Base-by-base conservation (phyloP, 2,113 vertebrate species). In the Pelodiscus sinensis region DNA sequence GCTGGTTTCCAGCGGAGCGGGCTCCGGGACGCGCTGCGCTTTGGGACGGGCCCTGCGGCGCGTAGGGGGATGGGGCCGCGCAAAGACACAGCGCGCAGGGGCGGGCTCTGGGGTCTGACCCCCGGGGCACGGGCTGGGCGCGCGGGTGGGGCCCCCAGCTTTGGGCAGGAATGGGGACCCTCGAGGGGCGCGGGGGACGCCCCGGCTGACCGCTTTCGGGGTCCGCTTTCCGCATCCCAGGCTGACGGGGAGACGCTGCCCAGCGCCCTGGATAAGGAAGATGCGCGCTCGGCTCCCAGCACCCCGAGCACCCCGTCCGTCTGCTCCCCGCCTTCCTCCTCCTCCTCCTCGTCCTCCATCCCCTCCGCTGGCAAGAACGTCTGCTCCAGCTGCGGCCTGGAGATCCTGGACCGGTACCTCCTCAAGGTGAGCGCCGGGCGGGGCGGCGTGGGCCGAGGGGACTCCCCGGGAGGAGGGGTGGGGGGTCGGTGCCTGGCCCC, bases 381-480 rank as follows among this genome's bases (percentile, higher is more conserved):
- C 97, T 99, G 99, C 97, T 99, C 99, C 94, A 99, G 99, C 97
- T 99, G 99, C 95, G 99, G 99, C 31, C 98, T 99, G 86, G 99
- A 99, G 97, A 99, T 99, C 97, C 97, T 99, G 94, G 99, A 99
- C 97, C 97, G 99, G 96, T 99, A 99, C 97, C 96, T 99, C 95
- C 99, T 99, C 90, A 99, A 99, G 99, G 99, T 99, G 94, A 95
- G 96, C 78, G 35, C 55, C 22, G 79, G 94, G 31, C 84, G 62
- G 71, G 50, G 57, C 56, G 3, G n/a, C 58, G 62, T 21, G 52
- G 22, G 79, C 60, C 73, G 56, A 80, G 57, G 91, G 89, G 58
- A 44, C 50, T 35, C 3, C 35, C 86, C 1, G 8, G 19, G 51
- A 58, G 56, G 3, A 25, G 51, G n/a, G n/a, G n/a, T n/a, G n/a